These are phyloP conservation scores for Leucophenga varia DNA, from an alignment of 1,140 invertebrate genomes.

Conservation along the genomic window DNA sequence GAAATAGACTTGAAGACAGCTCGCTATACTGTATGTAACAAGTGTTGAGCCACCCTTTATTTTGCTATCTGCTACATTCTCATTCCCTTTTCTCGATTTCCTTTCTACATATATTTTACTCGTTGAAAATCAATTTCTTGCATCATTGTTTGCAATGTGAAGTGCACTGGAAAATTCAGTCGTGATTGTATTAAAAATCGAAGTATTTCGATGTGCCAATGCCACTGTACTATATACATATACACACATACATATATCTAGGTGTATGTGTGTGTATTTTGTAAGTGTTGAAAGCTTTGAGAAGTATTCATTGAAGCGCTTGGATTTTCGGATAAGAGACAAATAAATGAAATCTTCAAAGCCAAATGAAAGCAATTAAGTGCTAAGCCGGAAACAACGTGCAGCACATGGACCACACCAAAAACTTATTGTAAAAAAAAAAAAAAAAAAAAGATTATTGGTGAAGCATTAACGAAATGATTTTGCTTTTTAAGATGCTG, in stretches of 20 bases:
- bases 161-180: conserved; percentile 52
- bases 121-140: conserved; percentile 56
- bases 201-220: conserved; percentile 44
- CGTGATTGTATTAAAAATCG: conserved; percentile 35
- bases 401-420: no score
- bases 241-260: background rate
- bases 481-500: no score
- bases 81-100: no score
- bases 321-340: no score
- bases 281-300: conserved; percentile 1
- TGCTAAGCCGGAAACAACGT: no score
- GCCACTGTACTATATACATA: background rate
- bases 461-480: no score
- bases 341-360: background rate
- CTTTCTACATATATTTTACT: conserved; percentile 9
- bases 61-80: no score
- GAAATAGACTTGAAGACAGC: no score
- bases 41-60: conserved; percentile 13
- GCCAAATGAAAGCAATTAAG: conserved; percentile 52
- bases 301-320: conserved; percentile 6
- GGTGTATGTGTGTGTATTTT: no score
- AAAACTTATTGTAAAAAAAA: no score
- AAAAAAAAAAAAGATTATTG: no score
- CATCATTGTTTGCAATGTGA: conserved; percentile 55
- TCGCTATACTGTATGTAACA: no score